Evolutionary conservation across 2,888 invertebrate species (phyloP), one percentile per base, ranked within the genome.

Genomic region (Eutolmus rufibarbis): DNA sequence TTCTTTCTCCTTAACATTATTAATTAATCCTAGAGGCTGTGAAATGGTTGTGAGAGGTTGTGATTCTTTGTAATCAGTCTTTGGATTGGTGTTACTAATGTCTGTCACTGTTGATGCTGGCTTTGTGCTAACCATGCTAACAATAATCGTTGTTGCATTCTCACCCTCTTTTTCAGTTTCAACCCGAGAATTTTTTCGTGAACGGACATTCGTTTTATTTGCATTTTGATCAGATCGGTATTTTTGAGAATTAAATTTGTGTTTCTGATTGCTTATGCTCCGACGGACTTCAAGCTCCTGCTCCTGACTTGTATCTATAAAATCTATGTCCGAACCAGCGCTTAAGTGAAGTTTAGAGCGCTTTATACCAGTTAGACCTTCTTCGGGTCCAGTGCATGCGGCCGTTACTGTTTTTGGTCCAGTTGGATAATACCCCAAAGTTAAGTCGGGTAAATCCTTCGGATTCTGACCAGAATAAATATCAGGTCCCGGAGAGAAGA

Each of bases 301-400:
- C 86, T 93, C 93, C 87, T 92, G 92, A 88, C 90, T 90, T 2
- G 93, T 95, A 90, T 96, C 96, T 89, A 96, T 96, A 90, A 95
- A 96, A 91, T 95, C 95, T 84, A 96, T 95, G 90, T 96, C 96
- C 40, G 95, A 94, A 90, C 96, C 95, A 77, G 95, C 94, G 87
- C 95, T 95, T 88, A 96, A 93, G 91, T 95, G 95, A 89, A 95
- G 93, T 90, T 95, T 95, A 81, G 94, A 94, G 79, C 95, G 93
- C 91, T 95, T 95, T 34, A 97, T 96, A 79, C 95, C 95, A 0
- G 96, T 95, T 4, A 97, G 93, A 1, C 97, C 97, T 87, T 95
- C 96, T 90, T 96, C 96, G 0, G 97, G 97, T 9, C 97, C 97
- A 0, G 97, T 96, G 90, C 95, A 95, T 86, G 97, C 95, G 12